Base-by-base conservation (phyloP, 2,888 invertebrate genomes). In the Thereva nobilitata region DNA sequence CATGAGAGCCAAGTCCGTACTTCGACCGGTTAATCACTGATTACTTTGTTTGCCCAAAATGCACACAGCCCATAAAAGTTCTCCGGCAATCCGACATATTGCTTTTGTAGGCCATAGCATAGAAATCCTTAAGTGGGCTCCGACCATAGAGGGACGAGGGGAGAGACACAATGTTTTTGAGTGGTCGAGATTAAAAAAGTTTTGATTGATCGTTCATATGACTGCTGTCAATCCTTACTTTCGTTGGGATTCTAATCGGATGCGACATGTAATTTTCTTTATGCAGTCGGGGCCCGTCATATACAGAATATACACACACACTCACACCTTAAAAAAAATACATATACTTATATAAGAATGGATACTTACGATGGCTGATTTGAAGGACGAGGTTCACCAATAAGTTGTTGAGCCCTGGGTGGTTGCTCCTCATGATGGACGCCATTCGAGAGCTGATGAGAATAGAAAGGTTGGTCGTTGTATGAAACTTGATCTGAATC, bases 361-460 rank as follows among this genome's bases (percentile, higher is more conserved):
- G 23, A 42, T 10, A 76, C 79, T 77, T 73, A 81, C 81, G 77
- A 79, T 70, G 81, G 81, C 72, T 81, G 81, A 42, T 76, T 74
- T 5, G 80, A 79, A 9, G 67, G 54, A 68, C 75, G 10, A 68
- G 72, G 47, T 64, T 71, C 41, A 72, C 70, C 73, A 64, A 75
- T 73, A n/a, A 80, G 71, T 1, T 76, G 76, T 71, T 79, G 77
- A 4, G 79, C 77, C 41, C 76, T 73, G 0, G 80, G 81, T 59
- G 77, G 77, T 50, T 75, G 74, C 9, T 74, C 74, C 45, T 79
- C 76, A 47, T 81, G 80, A 67, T 80, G 77, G 67, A 79, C 70
- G 40, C 76, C 75, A 68, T 76, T 78, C 37, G 77, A 73, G 4
- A 78, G 76, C 64, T 77, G 78, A 72, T 79, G 78, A 2, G 80